Base-by-base conservation (phyloP, 2,888 invertebrate genomes). In the Sericinus montela region DNA sequence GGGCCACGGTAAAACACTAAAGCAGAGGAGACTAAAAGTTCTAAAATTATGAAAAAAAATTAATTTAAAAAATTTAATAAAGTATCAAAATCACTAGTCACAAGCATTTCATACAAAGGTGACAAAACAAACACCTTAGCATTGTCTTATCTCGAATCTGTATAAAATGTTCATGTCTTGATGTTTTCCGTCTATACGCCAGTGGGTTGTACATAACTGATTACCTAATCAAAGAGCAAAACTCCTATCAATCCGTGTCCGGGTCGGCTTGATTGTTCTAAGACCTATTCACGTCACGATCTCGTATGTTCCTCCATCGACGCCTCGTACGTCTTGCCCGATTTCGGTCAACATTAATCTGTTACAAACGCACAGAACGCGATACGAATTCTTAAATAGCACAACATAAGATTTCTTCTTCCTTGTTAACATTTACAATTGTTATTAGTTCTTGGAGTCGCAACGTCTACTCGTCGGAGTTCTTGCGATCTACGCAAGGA, bases 381-480 rank as follows among this genome's bases (percentile, higher is more conserved):
- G 50, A 7, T 4, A 16, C 34, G 83, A 77, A 77, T 85, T 54
- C 51, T 37, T 60, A 74, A n/a, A 77, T 71, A 62, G 46, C 42
- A 56, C 54, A 52, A 56, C 55, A 54, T 62, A 59, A 61, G 57
- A 55, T 60, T 58, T 50, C 55, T 16, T 59, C 54, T 67, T 66
- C 63, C 65, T 64, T 55, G 58, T 58, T 46, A 14, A 48, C 53
- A 71, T 80, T 80, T 68, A 78, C 78, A 80, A 77, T 78, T 74
- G 57, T 72, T 74, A 80, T 75, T 57, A 80, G 74, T 82, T 82
- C 81, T 77, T 45, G 77, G 81, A 82, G 81, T 63, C 80, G 62
- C 50, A 41, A 50, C 52, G 80, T 79, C 79, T 80, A 67, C 59
- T 50, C 45, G 58, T 14, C 9, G 15, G 14, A 1, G 51, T 55